Evolutionary conservation across 2,113 vertebrate species (phyloP).

Genomic region (Ariopsis seemanni): DNA sequence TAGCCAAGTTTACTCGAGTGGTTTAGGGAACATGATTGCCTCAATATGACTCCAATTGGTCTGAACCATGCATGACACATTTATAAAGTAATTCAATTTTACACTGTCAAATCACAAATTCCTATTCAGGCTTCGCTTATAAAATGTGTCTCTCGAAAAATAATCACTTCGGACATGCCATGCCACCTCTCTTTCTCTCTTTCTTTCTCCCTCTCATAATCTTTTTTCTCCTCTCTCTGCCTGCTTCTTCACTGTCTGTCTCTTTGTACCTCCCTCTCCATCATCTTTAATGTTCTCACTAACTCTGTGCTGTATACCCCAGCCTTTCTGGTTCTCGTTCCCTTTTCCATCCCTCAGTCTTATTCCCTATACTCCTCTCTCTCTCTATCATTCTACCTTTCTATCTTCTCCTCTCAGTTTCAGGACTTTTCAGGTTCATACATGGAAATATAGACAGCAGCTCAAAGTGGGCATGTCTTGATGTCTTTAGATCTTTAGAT

Average conservation of each 20-base stretch:
- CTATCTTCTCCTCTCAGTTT: not conserved
- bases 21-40: constrained; percentile 4
- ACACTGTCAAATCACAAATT: not conserved
- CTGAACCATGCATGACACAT: not conserved
- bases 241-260: not conserved
- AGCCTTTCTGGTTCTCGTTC: too few relatives aligned
- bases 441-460: not conserved
- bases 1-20: constrained; percentile 18
- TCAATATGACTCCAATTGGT: not conserved
- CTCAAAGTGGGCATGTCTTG: not conserved
- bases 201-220: not conserved
- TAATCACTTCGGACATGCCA: not conserved
- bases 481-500: not conserved
- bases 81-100: constrained; percentile 8
- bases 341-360: not conserved
- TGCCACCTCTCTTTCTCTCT: not conserved
- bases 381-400: not conserved
- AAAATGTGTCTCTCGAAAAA: constrained; percentile 25
- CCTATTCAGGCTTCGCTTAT: not conserved
- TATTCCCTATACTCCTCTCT: not conserved
- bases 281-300: not conserved
- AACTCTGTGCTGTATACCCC: not conserved
- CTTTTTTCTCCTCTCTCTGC: not conserved
- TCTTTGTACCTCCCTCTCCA: not conserved
- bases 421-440: not conserved